phyloP scores from a whole-genome alignment of 1,140 invertebrate genomes.

The Ooceraea biroi region DNA sequence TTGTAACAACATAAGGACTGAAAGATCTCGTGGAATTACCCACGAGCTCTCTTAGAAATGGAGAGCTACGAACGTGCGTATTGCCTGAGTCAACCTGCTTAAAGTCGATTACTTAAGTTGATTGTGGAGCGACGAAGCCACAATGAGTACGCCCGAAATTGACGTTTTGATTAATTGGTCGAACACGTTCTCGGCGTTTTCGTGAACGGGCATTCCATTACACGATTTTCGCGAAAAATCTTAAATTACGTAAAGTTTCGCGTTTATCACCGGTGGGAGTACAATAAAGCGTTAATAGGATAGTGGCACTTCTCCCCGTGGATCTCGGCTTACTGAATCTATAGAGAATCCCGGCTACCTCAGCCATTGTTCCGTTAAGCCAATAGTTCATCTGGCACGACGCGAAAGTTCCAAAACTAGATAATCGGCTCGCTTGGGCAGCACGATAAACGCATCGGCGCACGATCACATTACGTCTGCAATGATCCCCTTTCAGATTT shows the following conservation, averaged over 20 bases:
- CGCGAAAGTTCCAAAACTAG: constrained; percentile 61
- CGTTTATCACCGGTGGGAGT: constrained; percentile 31
- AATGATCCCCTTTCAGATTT: constrained; percentile 48
- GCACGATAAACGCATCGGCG: constrained; percentile 59
- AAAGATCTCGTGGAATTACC: background rate
- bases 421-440: constrained; percentile 52
- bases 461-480: constrained; percentile 51
- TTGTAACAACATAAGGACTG: background rate
- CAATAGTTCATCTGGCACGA: constrained; percentile 64
- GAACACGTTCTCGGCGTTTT: background rate
- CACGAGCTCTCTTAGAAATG: background rate
- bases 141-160: background rate
- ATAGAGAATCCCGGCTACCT: constrained; percentile 50
- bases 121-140: background rate
- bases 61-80: background rate
- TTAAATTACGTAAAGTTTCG: background rate
- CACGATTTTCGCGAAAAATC: background rate
- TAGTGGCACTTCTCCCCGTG: constrained; percentile 16
- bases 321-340: constrained; percentile 49
- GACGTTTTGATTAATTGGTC: background rate
- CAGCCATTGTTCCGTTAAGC: constrained; percentile 62
- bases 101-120: background rate
- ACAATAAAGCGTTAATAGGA: constrained; percentile 66
- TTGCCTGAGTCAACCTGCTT: background rate
- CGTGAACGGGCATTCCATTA: background rate